Percentiles rank a stretch among this genome's conserved stretches.
These are phyloP conservation scores for Acanthurus leucopareius DNA, from an alignment of 2,797 vertebrate genomes.

Conservation along the genomic window DNA sequence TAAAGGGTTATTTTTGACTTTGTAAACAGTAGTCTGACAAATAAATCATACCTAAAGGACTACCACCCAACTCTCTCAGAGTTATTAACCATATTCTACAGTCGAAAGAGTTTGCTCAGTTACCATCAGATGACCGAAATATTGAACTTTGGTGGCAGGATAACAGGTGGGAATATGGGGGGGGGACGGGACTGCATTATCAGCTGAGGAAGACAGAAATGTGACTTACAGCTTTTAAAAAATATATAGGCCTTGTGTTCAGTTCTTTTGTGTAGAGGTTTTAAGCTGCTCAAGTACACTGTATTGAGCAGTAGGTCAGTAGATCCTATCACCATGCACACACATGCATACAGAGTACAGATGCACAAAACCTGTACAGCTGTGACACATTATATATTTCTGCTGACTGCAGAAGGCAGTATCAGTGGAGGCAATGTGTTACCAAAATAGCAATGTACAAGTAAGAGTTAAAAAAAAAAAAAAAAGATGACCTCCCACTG, in stretches of 20 bases:
- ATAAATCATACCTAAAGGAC: not conserved
- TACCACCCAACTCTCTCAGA: not conserved
- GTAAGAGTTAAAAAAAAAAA: not conserved
- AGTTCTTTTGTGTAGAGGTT: not conserved
- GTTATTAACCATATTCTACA: not conserved
- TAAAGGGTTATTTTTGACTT: not conserved
- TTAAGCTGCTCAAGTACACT: not conserved
- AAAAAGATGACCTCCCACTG: not conserved
- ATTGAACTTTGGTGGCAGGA: not conserved
- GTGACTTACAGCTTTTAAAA: not conserved
- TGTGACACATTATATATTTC: slow-evolving; percentile 6
- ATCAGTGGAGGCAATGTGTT: not conserved
- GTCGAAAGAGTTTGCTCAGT: slow-evolving; percentile 6
- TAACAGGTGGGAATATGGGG: slow-evolving; percentile 7
- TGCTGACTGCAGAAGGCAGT: slow-evolving; percentile 24
- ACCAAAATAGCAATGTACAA: not conserved
- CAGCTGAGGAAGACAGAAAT: not conserved
- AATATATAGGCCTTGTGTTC: not conserved
- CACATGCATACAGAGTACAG: not conserved
- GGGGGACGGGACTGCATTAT: not conserved
- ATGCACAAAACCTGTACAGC: not conserved
- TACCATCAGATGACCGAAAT: not conserved
- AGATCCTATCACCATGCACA: not conserved
- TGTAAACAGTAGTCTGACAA: not conserved
- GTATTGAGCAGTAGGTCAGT: not conserved